These are phyloP conservation scores for Leptarthrus brevirostris DNA, from an alignment of 2,888 invertebrate species.

Conservation along the genomic window DNA sequence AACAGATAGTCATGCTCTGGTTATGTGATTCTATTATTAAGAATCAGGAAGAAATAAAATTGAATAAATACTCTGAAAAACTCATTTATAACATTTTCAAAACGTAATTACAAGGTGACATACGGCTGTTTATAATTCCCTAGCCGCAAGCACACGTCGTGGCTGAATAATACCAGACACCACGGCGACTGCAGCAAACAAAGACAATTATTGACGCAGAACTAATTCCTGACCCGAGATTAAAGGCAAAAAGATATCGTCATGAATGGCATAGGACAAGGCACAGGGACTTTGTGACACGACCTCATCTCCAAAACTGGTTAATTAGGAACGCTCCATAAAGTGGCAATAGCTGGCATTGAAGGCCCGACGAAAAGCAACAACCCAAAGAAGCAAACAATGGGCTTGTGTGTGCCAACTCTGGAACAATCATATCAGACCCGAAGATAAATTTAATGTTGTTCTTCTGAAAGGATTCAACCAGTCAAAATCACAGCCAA, in stretches of 20 bases:
- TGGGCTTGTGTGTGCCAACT: conserved; percentile 32
- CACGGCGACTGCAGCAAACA: conserved; percentile 30
- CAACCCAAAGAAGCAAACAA: conserved; percentile 44
- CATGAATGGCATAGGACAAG: conserved; percentile 17
- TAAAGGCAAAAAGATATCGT: conserved; percentile 38
- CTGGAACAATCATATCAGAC: conserved; percentile 35
- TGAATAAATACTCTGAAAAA: no score
- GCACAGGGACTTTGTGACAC: conserved; percentile 15
- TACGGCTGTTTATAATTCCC: no score
- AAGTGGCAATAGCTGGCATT: conserved; percentile 39
- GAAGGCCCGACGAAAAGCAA: conserved; percentile 34
- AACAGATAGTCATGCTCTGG: no score
- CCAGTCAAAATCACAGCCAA: conserved; percentile 44
- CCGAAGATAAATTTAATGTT: conserved; percentile 45
- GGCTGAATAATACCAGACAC: background rate
- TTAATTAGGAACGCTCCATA: conserved; percentile 47
- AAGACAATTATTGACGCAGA: conserved; percentile 38
- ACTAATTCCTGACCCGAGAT: conserved; percentile 43
- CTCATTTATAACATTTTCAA: no score
- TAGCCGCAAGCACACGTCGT: background rate
- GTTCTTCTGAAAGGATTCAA: conserved; percentile 44
- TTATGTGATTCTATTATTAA: no score
- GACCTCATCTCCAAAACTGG: conserved; percentile 37
- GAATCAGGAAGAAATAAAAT: no score
- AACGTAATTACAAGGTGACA: no score